Percentiles rank a stretch among this genome's conserved stretches.
phyloP scores from a whole-genome alignment of 2,113 vertebrate genomes.

The Varanus salvator region DNA sequence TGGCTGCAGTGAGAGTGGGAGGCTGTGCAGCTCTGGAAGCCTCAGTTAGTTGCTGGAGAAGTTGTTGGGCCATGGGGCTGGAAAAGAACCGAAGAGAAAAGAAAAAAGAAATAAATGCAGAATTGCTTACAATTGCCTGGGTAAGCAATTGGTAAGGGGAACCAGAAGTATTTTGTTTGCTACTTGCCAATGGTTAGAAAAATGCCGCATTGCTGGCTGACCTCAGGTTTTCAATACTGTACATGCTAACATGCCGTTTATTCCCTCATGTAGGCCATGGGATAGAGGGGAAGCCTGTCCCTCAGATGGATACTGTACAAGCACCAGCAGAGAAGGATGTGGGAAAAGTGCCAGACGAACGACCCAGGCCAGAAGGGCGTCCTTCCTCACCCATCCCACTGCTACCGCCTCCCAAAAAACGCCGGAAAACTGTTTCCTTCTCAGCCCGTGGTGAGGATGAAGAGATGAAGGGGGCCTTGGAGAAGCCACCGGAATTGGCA shows the following conservation, averaged over 20 bases:
- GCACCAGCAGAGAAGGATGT: conserved; percentile 51
- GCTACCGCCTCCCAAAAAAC: conserved; percentile 90
- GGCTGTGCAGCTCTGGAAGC: too few relatives aligned
- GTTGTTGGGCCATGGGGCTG: too few relatives aligned
- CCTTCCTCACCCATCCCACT: conserved; percentile 81
- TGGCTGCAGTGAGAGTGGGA: neutral
- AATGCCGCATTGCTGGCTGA: too few relatives aligned
- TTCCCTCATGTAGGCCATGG: conserved; percentile 35
- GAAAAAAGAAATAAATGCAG: too few relatives aligned
- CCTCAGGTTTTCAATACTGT: neutral
- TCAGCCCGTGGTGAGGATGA: conserved; percentile 79
- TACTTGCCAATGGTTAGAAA: too few relatives aligned
- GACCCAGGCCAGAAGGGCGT: conserved; percentile 40
- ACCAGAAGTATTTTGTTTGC: too few relatives aligned
- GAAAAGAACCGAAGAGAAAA: too few relatives aligned
- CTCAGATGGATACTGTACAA: conserved; percentile 26
- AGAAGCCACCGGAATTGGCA: conserved; percentile 28
- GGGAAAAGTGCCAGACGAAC: conserved; percentile 46
- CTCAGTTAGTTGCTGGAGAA: too few relatives aligned
- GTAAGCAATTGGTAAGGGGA: too few relatives aligned
- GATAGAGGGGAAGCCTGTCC: conserved; percentile 41
- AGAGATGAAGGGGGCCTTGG: conserved; percentile 25
- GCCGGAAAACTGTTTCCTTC: conserved; percentile 90
- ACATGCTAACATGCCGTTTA: neutral
- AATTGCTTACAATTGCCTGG: too few relatives aligned